These are phyloP conservation scores for Hippoglossus hippoglossus DNA, from an alignment of 2,797 vertebrate genomes.

Conservation along the genomic window DNA sequence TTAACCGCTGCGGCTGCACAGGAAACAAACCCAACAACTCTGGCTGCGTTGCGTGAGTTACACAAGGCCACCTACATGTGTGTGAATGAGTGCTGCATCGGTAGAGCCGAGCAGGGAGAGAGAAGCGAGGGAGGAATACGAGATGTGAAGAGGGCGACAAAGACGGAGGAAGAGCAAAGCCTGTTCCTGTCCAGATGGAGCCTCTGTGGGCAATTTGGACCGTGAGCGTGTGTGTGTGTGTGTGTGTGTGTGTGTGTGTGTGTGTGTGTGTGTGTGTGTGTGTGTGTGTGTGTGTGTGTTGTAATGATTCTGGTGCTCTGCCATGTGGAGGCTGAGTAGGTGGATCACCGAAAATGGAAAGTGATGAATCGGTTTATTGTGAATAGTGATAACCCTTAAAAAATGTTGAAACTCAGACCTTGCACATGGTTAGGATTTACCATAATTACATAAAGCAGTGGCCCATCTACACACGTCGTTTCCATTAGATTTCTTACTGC, in stretches of 20 bases:
- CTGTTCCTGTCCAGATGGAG: slow-evolving; percentile 81
- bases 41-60: neutral
- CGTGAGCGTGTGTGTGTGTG: slow-evolving; percentile 8
- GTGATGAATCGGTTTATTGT: slow-evolving; percentile 47
- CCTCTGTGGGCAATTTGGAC: slow-evolving; percentile 68
- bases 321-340: slow-evolving; percentile 67
- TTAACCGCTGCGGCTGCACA: neutral
- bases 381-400: neutral
- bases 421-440: too few relatives aligned
- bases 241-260: slow-evolving; percentile 32
- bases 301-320: slow-evolving; percentile 37
- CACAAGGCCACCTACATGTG: slow-evolving; percentile 16
- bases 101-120: slow-evolving; percentile 5
- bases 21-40: neutral
- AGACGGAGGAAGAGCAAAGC: slow-evolving; percentile 57
- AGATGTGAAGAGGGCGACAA: slow-evolving; percentile 62
- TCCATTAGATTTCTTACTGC: neutral
- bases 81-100: slow-evolving; percentile 23
- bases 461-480: too few relatives aligned
- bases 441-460: too few relatives aligned
- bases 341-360: slow-evolving; percentile 56
- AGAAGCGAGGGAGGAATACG: slow-evolving; percentile 12
- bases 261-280: slow-evolving; percentile 8
- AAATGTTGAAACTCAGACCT: too few relatives aligned
- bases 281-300: slow-evolving; percentile 28